Evolutionary conservation across 2,797 vertebrate species (phyloP), one percentile per base, ranked within the genome.

Genomic region (Epinephelus malabaricus): DNA sequence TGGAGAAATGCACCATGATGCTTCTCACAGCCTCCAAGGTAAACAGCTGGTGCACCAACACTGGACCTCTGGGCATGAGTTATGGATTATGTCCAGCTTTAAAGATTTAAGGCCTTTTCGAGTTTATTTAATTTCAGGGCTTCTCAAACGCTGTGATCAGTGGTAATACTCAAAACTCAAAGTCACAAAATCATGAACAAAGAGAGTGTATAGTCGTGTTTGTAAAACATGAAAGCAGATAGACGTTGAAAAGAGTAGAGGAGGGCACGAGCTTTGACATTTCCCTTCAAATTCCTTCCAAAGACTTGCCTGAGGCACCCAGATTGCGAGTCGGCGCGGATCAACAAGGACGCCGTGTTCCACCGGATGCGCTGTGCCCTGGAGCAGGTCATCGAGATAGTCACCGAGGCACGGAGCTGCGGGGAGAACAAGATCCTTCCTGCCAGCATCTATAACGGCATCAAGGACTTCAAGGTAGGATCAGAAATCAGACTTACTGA

Each of bases 1-100:
- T 99, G 84, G 98, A 99, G 92, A 99, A 99, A 88, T 99, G 98
- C 84, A 99, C 98, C 45, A 99, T 99, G 98, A 99, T 99, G 98
- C 97, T 99, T 54, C 96, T 99, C 75, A 99, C 98, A 58, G 97
- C 98, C 78, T 99, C 98, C 58, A 99, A 99, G 97, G 98, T 99
- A 92, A 91, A 76, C 78, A n/a, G 47, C 55, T 34, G 54, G 30
- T 13, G 6, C 23, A 9, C 27, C 23, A 60, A 13, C 47, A 46
- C 34, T 58, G 38, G 61, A 80, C 69, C 67, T 72, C 23, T 11
- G 63, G 47, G 18, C 25, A 6, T 27, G n/a, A 49, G 25, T 80
- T 54, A 78, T 55, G 49, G 78, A 75, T 73, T 47, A 63, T 61
- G 30, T 77, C 19, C 23, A 4, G 17, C 2, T 76, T 30, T 49